Base-by-base conservation (phyloP, 2,888 invertebrate genomes). In the Mylabris sibirica region DNA sequence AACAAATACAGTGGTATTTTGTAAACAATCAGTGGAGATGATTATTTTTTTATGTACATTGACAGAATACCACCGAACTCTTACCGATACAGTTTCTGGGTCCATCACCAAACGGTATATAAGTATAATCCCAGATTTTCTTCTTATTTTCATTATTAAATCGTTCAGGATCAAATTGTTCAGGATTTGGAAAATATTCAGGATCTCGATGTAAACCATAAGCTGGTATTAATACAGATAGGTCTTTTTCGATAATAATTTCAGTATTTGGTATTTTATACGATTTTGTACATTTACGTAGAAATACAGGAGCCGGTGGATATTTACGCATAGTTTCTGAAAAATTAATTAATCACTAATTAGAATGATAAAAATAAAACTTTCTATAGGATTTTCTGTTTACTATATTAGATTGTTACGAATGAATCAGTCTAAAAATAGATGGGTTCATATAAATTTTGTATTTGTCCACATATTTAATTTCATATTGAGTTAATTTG, bases 311-410 rank as follows among this genome's bases (percentile, higher is more conserved):
- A 1, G 88, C 88, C 6, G 89, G 87, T 6, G 90, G 89, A 80
- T 89, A 88, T 79, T 89, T 87, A 49, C 90, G 82, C 74, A 90
- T 81, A 1, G 89, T 88, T 82, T 90, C 90, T 88, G 80, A 53
- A 82, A 82, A 68, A 65, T 57, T 5, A 44, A 49, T 49, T 17
- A 6, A 20, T 20, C n/a, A n/a, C 14, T 6, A 44, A 44, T 44
- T 44, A 38, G 30, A 30, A 30, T 30, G 3, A 6, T 30, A 0
- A 30, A 30, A 30, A 30, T 30, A 30, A 4, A 30, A 30, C 4
- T 30, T 30, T n/a, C n/a, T n/a, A n/a, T n/a, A n/a, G n/a, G n/a
- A n/a, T n/a, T n/a, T n/a, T n/a, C n/a, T n/a, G n/a, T n/a, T n/a
- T n/a, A n/a, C n/a, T n/a, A n/a, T n/a, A n/a, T n/a, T n/a, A n/a